These are phyloP conservation scores for Clamator glandarius DNA, from an alignment of 2,797 vertebrate genomes.

Conservation along the genomic window DNA sequence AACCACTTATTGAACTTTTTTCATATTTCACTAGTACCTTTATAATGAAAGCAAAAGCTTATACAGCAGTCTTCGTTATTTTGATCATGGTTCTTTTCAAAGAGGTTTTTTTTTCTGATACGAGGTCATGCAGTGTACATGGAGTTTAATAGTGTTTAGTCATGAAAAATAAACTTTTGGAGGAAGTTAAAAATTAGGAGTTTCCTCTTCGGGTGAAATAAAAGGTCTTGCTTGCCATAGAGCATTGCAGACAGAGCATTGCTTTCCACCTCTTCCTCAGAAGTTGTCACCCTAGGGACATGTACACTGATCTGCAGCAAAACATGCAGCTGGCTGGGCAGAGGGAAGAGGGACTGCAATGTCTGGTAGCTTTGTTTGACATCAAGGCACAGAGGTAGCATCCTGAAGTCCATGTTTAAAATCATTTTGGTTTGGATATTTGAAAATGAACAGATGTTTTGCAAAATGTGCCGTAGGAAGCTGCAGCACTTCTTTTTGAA, in stretches of 20 bases:
- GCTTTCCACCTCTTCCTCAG: neutral
- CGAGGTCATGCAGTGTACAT: neutral
- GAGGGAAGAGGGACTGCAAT: neutral
- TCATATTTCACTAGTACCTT: neutral
- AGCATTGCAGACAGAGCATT: neutral
- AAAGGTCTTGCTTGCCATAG: neutral
- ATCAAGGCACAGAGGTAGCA: fast-evolving
- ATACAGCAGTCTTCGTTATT: neutral
- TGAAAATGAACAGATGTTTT: too few relatives aligned
- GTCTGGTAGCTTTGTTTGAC: neutral
- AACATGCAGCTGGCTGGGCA: neutral
- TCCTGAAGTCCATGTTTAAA: neutral
- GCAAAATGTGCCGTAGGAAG: too few relatives aligned
- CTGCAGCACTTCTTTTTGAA: too few relatives aligned
- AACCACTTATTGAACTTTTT: neutral
- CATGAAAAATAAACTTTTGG: slow-evolving; percentile 13
- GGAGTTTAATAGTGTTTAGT: neutral
- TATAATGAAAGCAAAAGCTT: neutral
- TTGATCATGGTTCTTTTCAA: neutral
- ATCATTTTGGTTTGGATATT: neutral
- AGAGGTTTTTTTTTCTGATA: neutral
- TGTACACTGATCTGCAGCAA: neutral
- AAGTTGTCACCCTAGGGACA: neutral
- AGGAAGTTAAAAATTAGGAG: slow-evolving; percentile 22
- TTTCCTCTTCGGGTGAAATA: neutral